Evolutionary conservation across 2,113 vertebrate genomes (phyloP).

Genomic region (Lepisosteus oculatus): DNA sequence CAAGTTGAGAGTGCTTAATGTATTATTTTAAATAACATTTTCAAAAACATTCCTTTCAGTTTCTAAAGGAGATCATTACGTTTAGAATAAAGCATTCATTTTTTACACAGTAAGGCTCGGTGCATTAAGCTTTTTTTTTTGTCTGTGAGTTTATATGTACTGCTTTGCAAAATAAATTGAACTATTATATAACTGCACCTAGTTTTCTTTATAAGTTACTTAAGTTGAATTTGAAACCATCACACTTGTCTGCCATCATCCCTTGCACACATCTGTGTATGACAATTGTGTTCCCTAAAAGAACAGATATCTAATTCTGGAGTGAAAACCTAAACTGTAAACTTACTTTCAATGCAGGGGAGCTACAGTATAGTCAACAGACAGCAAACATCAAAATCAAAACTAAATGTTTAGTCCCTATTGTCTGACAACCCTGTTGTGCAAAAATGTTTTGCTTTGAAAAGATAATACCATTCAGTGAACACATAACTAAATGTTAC

Average conservation of each 20-base stretch:
- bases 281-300: background rate
- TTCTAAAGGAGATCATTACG: conserved; percentile 76
- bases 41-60: conserved; percentile 60
- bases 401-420: too few species aligned
- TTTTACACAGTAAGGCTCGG: conserved; percentile 41
- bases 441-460: too few species aligned
- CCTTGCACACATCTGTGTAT: conserved; percentile 11
- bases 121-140: conserved; percentile 23
- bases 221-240: background rate
- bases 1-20: conserved; percentile 76
- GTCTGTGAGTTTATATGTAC: conserved; percentile 7
- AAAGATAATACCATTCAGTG: too few species aligned
- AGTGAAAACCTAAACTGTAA: too few species aligned
- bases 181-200: background rate
- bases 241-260: background rate
- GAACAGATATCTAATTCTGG: background rate
- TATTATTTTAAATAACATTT: conserved; percentile 83
- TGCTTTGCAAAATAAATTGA: background rate
- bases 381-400: too few species aligned
- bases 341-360: too few species aligned
- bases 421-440: too few species aligned
- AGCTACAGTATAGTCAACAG: too few species aligned
- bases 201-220: background rate
- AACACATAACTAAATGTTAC: too few species aligned
- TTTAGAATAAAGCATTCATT: conserved; percentile 68